Percentiles rank a stretch among this genome's conserved stretches.
Conservation (phyloP, 2,113 vertebrate genomes). For the Mormoops blainvillei region DNA sequence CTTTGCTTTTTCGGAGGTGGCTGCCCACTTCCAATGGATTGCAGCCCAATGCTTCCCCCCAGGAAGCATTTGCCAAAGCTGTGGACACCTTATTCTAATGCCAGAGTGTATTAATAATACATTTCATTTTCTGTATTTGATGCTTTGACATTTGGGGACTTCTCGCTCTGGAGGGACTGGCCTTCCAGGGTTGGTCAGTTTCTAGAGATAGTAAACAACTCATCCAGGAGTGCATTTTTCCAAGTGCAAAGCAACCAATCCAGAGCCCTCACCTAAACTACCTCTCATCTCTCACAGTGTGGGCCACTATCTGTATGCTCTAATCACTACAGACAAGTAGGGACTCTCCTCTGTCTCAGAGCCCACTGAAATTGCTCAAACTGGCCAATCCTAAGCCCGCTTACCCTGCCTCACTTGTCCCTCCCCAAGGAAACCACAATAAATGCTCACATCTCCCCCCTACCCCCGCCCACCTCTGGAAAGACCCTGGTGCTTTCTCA, state of each 20-base stretch:
- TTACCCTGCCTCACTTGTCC: too few species aligned
- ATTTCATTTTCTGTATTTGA: background rate
- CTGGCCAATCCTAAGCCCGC: background rate
- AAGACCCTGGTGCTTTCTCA: rapidly evolving
- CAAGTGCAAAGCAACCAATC: background rate
- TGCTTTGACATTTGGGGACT: background rate
- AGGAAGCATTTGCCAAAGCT: too few species aligned
- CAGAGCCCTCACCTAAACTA: background rate
- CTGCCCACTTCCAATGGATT: background rate
- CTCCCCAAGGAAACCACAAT: background rate
- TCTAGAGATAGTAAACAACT: background rate
- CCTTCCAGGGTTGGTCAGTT: background rate
- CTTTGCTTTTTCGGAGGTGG: background rate
- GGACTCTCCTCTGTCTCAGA: background rate
- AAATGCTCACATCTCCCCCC: background rate
- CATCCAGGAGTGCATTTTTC: background rate
- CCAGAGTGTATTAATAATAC: background rate
- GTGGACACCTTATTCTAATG: background rate
- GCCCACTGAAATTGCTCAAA: background rate
- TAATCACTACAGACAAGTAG: background rate
- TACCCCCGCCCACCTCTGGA: too few species aligned
- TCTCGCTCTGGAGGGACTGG: too few species aligned
- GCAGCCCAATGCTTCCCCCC: background rate
- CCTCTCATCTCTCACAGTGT: background rate
- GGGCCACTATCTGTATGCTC: too few species aligned